Conservation (phyloP, 2,113 vertebrate species). For the Tapirus terrestris region DNA sequence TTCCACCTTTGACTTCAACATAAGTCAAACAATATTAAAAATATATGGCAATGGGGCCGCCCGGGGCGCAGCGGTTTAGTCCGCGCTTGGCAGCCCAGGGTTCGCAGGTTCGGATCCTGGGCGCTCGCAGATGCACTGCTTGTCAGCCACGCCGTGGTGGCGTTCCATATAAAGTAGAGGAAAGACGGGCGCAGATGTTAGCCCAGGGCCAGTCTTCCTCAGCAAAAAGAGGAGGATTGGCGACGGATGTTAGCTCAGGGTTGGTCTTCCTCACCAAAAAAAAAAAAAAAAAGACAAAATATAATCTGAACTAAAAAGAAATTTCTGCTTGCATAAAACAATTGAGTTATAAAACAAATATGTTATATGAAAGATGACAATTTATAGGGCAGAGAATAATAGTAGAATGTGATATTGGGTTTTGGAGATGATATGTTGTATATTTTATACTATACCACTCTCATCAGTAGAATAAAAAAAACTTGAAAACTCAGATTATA, state of each 20-base stretch:
- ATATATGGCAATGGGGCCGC: neutral
- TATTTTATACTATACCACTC: slow-evolving; percentile 36
- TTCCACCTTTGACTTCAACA: slow-evolving; percentile 16
- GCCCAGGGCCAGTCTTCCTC: no score
- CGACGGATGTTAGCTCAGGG: no score
- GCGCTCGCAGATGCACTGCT: no score
- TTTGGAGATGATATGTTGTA: neutral
- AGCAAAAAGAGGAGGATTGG: no score
- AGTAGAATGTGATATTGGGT: neutral
- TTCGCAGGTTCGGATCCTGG: no score
- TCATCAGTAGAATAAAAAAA: slow-evolving; percentile 25
- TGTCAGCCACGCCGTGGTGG: no score
- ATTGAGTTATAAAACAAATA: slow-evolving; percentile 31
- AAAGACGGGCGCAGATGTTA: no score
- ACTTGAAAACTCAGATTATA: slow-evolving; percentile 15
- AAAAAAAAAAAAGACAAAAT: neutral
- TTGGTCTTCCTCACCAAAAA: no score
- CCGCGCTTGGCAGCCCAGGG: no score
- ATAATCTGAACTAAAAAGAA: slow-evolving; percentile 37
- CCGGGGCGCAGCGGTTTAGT: no score
- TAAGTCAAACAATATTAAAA: slow-evolving; percentile 20
- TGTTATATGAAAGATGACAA: slow-evolving; percentile 24
- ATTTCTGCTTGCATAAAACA: neutral
- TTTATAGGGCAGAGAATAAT: slow-evolving; percentile 17
- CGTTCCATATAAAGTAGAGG: no score